Evolutionary conservation across 2,888 invertebrate species (phyloP), one percentile per base, ranked within the genome.

Genomic region (Pyrochroa serraticornis): DNA sequence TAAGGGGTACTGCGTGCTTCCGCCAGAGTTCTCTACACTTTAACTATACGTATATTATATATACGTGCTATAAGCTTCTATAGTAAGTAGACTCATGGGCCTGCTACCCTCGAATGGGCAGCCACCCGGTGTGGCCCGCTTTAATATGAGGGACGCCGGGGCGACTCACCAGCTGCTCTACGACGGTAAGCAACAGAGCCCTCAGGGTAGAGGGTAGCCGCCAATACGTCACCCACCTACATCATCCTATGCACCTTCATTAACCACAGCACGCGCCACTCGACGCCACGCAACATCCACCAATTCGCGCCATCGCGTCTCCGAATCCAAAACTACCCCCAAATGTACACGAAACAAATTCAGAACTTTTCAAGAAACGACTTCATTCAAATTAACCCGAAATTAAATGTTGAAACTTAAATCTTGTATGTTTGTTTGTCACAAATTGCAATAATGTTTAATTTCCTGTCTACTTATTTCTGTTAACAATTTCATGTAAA

Each of bases 1-100:
- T 75, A 77, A 76, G 77, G 77, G 77, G 77, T 76, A 75, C 67
- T 55, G 67, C 65, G 69, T 72, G 75, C 75, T 76, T 77, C 76
- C 74, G 74, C 74, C 71, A 71, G 64, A 68, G 65, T 60, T 62
- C 63, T 66, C 60, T 53, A 49, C 61, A 59, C 60, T 62, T 57
- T 56, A 61, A 56, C 31, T 38, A 12, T 47, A 35, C 41, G 45
- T 22, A 22, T 39, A 9, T 13, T 3, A 8, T 35, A 35, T 35
- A 35, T n/a, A 35, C 22, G 22, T 22, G 22, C 22, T 22, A 22
- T 5, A n/a, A 22, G 22, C 22, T 22, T 5, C 22, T 22, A 22
- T 22, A 22, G 22, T 22, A 22, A 60, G 62, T 63, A 66, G 62
- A 65, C 68, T 71, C 67, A 68, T 67, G 67, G 67, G 65, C 70